Evolutionary conservation across 2,797 vertebrate species (phyloP), one percentile per base, ranked within the genome.

Genomic region (Melanotaenia trifasciata): DNA sequence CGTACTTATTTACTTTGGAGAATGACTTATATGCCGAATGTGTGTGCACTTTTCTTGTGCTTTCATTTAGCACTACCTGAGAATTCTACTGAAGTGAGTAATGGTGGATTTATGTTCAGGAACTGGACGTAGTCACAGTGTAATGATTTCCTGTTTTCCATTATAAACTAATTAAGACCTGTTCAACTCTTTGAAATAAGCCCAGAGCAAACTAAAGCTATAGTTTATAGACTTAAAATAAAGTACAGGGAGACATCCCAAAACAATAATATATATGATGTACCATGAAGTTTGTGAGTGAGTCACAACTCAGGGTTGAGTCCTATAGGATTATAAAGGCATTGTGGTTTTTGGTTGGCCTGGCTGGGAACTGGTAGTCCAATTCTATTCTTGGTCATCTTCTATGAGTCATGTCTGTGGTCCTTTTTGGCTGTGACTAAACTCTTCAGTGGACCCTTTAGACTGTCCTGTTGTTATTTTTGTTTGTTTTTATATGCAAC

Each of bases 321-420:
- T 64, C 75, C 76, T 56, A 67, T 72, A 82, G 57, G 70, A 84
- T 85, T 81, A 76, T 71, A 79, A 87, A 81, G 59, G 32, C 84
- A 56, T 73, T 84, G 79, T 72, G 84, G 84, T 36, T 85, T 86
- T 33, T 74, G 64, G 68, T 79, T 8, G 26, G 58, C 51, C 40
- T 53, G 35, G 64, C 45, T 16, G 54, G 66, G 58, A 69, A 79
- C 59, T 1, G 68, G 69, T 74, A 84, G 81, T 82, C 83, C 81
- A 78, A 69, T 83, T 86, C 75, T 83, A 87, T 69, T 54, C 58
- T 30, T 11, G 71, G 43, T 59, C 70, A 51, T 79, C 65, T 78
- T 60, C 70, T 72, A 74, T 83, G 86, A 87, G 71, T 85, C 84
- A 90, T 70, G 77, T 83, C 82, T 86, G 86, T 62, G 77, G 83